Conservation (phyloP, 2,888 invertebrate species). For the Bursaphelenchus okinawaensis region DNA sequence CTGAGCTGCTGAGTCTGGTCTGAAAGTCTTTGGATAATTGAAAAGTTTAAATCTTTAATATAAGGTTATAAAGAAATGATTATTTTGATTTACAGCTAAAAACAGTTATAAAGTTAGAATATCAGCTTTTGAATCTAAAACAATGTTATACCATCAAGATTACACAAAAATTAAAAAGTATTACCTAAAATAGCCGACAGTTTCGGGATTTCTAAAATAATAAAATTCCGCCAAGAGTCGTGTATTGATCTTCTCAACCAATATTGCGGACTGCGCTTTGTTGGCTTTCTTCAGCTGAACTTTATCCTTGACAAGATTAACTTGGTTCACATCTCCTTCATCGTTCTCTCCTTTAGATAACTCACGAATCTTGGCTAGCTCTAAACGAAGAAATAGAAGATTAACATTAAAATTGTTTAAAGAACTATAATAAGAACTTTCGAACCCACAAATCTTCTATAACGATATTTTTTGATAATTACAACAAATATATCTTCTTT, state of each 20-base stretch:
- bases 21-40: slow-evolving; percentile 62
- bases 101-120: too few species aligned
- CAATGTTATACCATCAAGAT: too few species aligned
- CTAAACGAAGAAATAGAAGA: too few species aligned
- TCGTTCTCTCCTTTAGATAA: neutral
- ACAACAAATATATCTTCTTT: too few species aligned
- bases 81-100: too few species aligned
- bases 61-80: too few species aligned
- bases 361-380: neutral
- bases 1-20: slow-evolving; percentile 83
- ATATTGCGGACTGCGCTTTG: neutral
- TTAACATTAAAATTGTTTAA: too few species aligned
- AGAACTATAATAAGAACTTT: too few species aligned
- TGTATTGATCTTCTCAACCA: slow-evolving; percentile 65
- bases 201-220: slow-evolving; percentile 66
- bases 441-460: too few species aligned
- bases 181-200: slow-evolving; percentile 25
- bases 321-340: neutral
- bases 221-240: slow-evolving; percentile 78
- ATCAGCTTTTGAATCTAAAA: too few species aligned
- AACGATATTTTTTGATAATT: too few species aligned
- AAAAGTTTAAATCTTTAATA: too few species aligned
- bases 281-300: slow-evolving; percentile 10
- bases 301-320: slow-evolving; percentile 1
- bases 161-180: neutral